Conservation (phyloP, 2,888 invertebrate species). For the Mythimna albipuncta region DNA sequence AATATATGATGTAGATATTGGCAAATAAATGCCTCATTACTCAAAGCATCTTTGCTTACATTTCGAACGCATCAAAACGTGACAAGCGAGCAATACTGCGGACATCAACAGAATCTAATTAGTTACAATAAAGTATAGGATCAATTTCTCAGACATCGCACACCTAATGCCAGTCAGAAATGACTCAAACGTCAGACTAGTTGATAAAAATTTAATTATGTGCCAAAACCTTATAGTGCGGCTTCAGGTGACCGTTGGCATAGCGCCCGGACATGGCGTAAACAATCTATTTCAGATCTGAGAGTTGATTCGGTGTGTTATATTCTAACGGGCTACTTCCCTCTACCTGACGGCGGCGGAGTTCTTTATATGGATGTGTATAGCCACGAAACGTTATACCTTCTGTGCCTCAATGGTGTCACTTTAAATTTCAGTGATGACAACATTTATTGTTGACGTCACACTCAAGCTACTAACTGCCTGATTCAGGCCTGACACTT, state of each 20-base stretch:
- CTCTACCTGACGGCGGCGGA: slow-evolving; percentile 42
- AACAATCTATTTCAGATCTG: slow-evolving; percentile 89
- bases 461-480: slow-evolving; percentile 16
- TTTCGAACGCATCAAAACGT: slow-evolving; percentile 1
- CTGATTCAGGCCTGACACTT: slow-evolving; percentile 34
- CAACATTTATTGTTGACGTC: slow-evolving; percentile 26
- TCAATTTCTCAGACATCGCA: slow-evolving; percentile 36
- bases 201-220: slow-evolving; percentile 82
- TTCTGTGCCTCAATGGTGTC: slow-evolving; percentile 6
- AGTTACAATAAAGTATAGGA: slow-evolving; percentile 25
- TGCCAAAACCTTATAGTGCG: slow-evolving; percentile 85
- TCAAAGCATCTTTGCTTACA: neutral
- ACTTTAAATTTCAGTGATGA: slow-evolving; percentile 29
- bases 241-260: slow-evolving; percentile 87
- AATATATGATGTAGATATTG: slow-evolving; percentile 13
- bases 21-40: slow-evolving; percentile 17
- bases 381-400: slow-evolving; percentile 32
- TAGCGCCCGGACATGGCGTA: slow-evolving; percentile 85
- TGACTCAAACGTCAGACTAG: slow-evolving; percentile 71
- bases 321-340: slow-evolving; percentile 74
- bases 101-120: slow-evolving; percentile 21
- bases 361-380: slow-evolving; percentile 44
- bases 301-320: slow-evolving; percentile 82
- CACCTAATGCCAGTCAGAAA: slow-evolving; percentile 56
- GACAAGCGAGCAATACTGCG: slow-evolving; percentile 3